Percentiles rank a stretch among this genome's conserved stretches.
phyloP scores from a whole-genome alignment of 2,888 invertebrate genomes.

The Euphydryas editha region DNA sequence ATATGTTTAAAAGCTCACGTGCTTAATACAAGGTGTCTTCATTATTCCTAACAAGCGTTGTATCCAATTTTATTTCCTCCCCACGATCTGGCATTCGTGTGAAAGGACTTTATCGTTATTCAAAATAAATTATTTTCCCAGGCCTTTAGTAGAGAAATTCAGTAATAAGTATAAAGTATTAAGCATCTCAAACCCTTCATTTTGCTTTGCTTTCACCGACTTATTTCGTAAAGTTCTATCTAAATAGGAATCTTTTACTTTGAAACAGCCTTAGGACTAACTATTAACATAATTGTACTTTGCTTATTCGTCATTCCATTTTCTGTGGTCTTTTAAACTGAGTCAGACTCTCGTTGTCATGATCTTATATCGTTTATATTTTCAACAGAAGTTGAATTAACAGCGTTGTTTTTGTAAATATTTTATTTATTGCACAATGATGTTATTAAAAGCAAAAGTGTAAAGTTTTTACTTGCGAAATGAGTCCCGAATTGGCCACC shows the following conservation, averaged over 20 bases:
- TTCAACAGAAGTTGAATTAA: background rate
- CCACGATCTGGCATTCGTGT: conserved; percentile 35
- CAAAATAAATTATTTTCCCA: conserved; percentile 58
- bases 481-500: too few species aligned
- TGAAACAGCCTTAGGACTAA: conserved; percentile 39
- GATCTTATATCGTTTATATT: background rate
- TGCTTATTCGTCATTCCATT: conserved; percentile 28
- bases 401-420: background rate
- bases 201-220: conserved; percentile 68
- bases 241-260: conserved; percentile 58
- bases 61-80: conserved; percentile 34
- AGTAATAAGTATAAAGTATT: conserved; percentile 66
- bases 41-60: conserved; percentile 34
- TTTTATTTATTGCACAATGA: background rate
- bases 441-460: background rate
- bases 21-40: conserved; percentile 23
- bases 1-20: conserved; percentile 13
- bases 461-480: background rate
- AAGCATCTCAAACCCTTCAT: conserved; percentile 64
- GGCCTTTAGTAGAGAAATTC: conserved; percentile 66
- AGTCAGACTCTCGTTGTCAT: conserved; percentile 17
- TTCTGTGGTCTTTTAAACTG: conserved; percentile 28
- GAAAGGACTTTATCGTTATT: conserved; percentile 42
- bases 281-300: conserved; percentile 35
- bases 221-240: conserved; percentile 63